Conservation (phyloP, 2,797 vertebrate species). For the Vipera latastei region DNA sequence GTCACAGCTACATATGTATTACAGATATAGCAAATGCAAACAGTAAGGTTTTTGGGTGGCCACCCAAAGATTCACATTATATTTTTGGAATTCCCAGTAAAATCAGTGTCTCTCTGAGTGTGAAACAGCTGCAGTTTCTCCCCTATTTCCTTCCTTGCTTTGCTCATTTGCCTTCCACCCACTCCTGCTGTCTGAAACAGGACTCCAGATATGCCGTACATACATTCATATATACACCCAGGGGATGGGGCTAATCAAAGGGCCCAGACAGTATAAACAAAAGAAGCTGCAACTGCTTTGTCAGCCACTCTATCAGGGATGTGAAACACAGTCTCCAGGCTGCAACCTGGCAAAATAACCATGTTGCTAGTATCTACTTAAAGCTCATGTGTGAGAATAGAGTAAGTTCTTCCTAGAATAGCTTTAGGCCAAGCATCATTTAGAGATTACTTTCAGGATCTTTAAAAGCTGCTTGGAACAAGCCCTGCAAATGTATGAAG, state of each 20-base stretch:
- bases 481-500: not conserved
- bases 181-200: not conserved
- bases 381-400: not conserved
- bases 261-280: not conserved
- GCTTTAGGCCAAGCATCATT: not conserved
- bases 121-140: not conserved
- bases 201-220: not conserved
- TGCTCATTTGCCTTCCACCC: not conserved
- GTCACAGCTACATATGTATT: not conserved
- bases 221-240: not conserved
- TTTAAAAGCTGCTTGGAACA: not conserved
- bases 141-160: not conserved
- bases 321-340: not conserved
- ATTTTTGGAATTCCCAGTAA: not conserved
- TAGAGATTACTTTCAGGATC: not conserved
- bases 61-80: not conserved
- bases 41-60: not conserved
- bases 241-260: not conserved
- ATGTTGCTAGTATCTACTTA: not conserved
- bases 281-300: not conserved
- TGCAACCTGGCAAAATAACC: not conserved
- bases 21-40: constrained; percentile 5
- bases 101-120: not conserved
- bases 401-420: not conserved
- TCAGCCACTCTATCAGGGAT: not conserved